Evolutionary conservation across 1,140 invertebrate species (phyloP).

Genomic region (Ctenoplectra terminalis): DNA sequence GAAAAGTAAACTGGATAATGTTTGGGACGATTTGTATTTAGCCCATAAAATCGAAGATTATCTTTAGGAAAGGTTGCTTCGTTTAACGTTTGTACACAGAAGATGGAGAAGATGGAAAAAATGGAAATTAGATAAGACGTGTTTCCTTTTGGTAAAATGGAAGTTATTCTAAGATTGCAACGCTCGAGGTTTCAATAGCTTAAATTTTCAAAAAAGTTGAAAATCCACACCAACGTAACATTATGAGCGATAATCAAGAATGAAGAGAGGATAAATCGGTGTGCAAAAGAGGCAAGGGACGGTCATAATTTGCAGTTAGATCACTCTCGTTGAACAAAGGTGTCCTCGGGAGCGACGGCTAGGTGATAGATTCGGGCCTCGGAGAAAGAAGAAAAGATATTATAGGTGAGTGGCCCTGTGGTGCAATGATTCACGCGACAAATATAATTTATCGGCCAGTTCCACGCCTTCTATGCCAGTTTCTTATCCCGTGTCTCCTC

Average conservation of each 20-base stretch:
- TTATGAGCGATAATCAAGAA: too few relatives aligned
- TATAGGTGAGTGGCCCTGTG: slow-evolving; percentile 29
- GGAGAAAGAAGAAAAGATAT: slow-evolving; percentile 39
- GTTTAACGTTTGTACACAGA: too few relatives aligned
- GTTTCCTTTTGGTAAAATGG: background rate
- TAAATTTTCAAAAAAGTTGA: too few relatives aligned
- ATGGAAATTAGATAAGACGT: too few relatives aligned
- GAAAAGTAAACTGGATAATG: too few relatives aligned
- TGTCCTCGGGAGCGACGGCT: background rate
- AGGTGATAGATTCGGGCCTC: background rate
- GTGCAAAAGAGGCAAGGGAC: background rate
- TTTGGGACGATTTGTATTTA: background rate
- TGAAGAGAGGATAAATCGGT: too few relatives aligned
- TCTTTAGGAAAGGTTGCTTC: too few relatives aligned
- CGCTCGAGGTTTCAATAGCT: too few relatives aligned
- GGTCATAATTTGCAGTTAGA: slow-evolving; percentile 9
- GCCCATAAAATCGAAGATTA: background rate
- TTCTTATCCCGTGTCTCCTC: background rate
- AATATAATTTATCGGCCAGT: slow-evolving; percentile 38
- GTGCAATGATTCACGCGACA: slow-evolving; percentile 29
- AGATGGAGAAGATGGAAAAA: too few relatives aligned
- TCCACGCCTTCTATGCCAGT: slow-evolving; percentile 28
- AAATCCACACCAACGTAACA: too few relatives aligned
- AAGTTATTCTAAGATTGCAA: background rate
- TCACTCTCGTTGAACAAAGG: background rate